These are phyloP conservation scores for Montipora efflorescens DNA, from an alignment of 64 coral and sea anemone species.

Conservation along the genomic window DNA sequence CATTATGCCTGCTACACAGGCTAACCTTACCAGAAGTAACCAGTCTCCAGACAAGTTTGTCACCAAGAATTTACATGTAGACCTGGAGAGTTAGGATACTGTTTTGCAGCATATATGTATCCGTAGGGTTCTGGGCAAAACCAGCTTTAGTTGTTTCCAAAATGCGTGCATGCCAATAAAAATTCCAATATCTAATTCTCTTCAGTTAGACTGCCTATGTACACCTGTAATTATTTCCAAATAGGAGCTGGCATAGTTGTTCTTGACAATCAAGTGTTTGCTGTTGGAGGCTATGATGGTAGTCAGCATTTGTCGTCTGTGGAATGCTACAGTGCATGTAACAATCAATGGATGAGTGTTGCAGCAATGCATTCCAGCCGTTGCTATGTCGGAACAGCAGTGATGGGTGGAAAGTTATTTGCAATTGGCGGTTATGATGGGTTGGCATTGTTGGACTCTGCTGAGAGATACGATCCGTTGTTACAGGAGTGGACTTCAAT, in stretches of 20 bases:
- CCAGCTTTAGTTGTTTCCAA: no score
- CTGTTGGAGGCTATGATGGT: slow-evolving; percentile 93
- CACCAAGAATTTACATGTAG: background rate
- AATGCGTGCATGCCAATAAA: no score
- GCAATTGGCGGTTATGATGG: slow-evolving; percentile 96
- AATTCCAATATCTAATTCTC: no score
- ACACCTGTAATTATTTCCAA: background rate
- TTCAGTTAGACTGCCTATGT: no score
- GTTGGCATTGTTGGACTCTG: slow-evolving; percentile 72
- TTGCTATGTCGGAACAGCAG: slow-evolving; percentile 89
- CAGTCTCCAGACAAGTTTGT: background rate
- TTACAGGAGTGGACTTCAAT: slow-evolving; percentile 80
- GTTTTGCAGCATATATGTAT: background rate
- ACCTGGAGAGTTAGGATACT: background rate
- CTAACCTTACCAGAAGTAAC: no score
- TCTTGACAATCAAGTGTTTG: slow-evolving; percentile 87
- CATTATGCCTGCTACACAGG: no score
- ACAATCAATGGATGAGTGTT: slow-evolving; percentile 80
- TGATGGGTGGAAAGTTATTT: slow-evolving; percentile 85
- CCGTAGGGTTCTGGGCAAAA: background rate
- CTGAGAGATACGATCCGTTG: slow-evolving; percentile 80
- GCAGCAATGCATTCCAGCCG: slow-evolving; percentile 87
- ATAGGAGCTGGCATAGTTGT: slow-evolving; percentile 90
- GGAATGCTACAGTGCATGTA: slow-evolving; percentile 94
- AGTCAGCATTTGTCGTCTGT: slow-evolving; percentile 88